These are phyloP conservation scores for Drosophila pallidifrons DNA, from an alignment of 1,140 invertebrate genomes.

Conservation along the genomic window DNA sequence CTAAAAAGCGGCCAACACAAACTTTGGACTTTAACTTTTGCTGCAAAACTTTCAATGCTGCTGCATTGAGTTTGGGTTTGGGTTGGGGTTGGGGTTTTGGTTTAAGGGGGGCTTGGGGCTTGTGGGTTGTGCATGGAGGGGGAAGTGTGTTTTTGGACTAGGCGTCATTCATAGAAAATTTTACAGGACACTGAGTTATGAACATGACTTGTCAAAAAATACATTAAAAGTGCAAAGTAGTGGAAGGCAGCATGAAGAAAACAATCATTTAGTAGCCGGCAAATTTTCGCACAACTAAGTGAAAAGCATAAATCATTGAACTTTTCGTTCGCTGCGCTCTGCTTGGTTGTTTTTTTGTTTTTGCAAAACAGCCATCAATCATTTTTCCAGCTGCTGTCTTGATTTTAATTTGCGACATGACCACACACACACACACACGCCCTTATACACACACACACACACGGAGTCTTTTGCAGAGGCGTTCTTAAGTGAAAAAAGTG, in stretches of 20 bases:
- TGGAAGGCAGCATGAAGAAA: slow-evolving; percentile 56
- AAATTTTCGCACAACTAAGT: slow-evolving; percentile 51
- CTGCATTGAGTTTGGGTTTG: slow-evolving; percentile 2
- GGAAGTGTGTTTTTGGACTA: slow-evolving; percentile 11
- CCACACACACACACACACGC: slow-evolving; percentile 12
- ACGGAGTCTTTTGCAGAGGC: slow-evolving; percentile 50
- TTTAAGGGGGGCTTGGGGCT: too few species aligned
- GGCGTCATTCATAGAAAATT: slow-evolving; percentile 53
- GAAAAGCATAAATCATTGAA: slow-evolving; percentile 82
- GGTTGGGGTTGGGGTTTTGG: too few species aligned
- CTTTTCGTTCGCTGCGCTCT: slow-evolving; percentile 36
- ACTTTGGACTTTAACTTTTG: slow-evolving; percentile 79
- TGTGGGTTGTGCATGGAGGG: not conserved
- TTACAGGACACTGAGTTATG: slow-evolving; percentile 81
- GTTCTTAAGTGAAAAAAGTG: slow-evolving; percentile 39
- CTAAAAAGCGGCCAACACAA: slow-evolving; percentile 66
- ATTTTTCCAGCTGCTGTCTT: slow-evolving; percentile 73
- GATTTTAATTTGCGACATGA: slow-evolving; percentile 79
- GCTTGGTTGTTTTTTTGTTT: slow-evolving; percentile 11
- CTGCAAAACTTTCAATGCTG: slow-evolving; percentile 46
- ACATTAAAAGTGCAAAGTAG: slow-evolving; percentile 81
- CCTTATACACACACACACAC: slow-evolving; percentile 36
- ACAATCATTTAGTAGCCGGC: slow-evolving; percentile 77
- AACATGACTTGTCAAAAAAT: slow-evolving; percentile 83
- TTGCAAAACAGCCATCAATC: slow-evolving; percentile 72